These are phyloP conservation scores for Acrossocheilus wenchowensis DNA, from an alignment of 2,797 vertebrate genomes.

Conservation along the genomic window DNA sequence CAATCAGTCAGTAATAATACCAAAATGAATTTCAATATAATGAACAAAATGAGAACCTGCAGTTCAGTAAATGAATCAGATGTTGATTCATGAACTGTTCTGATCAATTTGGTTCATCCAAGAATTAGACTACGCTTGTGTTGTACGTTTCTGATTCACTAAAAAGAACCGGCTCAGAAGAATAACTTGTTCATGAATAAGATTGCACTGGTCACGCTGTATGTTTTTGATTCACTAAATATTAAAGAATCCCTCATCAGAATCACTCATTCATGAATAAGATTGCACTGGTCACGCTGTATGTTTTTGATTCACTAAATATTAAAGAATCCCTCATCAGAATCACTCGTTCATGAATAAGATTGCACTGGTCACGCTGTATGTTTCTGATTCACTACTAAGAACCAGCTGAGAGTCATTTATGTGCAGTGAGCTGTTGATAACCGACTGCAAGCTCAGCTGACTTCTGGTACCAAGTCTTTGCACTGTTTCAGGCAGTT, in stretches of 20 bases:
- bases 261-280: not conserved
- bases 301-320: not conserved
- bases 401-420: not conserved
- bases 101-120: not conserved
- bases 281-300: not conserved
- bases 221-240: not conserved
- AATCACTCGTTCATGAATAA: not conserved
- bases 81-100: not conserved
- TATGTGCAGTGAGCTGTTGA: no score
- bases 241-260: not conserved
- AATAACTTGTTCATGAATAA: no score
- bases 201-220: no score
- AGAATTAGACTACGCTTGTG: not conserved
- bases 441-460: no score
- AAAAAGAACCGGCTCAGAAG: not conserved
- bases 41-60: not conserved
- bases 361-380: not conserved
- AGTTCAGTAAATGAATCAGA: not conserved
- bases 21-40: not conserved
- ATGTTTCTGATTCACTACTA: not conserved
- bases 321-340: not conserved
- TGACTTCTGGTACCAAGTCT: not conserved
- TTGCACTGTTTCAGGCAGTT: conserved; percentile 22
- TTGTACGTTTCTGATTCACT: not conserved
- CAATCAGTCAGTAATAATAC: no score